Conservation (phyloP, 2,113 vertebrate species). For the Andinoacara biseriatus region DNA sequence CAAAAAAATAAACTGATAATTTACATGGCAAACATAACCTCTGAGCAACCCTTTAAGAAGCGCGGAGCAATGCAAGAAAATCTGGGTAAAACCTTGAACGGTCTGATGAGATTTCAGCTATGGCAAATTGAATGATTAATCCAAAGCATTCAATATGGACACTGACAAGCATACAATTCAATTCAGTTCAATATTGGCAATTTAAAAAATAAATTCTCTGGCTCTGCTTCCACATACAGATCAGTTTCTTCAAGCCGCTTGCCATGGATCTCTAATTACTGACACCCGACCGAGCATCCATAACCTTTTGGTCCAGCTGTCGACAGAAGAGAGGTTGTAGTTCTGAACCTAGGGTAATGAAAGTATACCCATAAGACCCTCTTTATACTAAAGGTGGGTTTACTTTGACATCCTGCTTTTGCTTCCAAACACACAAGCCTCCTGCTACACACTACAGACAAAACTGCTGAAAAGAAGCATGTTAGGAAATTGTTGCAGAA, state of each 20-base stretch:
- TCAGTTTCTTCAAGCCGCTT: conserved; percentile 47
- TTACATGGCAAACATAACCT: conserved; percentile 17
- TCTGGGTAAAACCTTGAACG: conserved; percentile 10
- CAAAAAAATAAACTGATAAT: neutral
- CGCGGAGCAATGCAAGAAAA: conserved; percentile 19
- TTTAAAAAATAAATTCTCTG: conserved; percentile 36
- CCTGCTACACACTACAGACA: neutral
- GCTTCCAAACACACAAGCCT: conserved; percentile 10
- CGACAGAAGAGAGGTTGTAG: conserved; percentile 38
- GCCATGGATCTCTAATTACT: conserved; percentile 64
- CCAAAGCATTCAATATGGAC: conserved; percentile 13
- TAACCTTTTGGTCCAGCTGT: conserved; percentile 63
- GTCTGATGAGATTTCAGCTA: conserved; percentile 50
- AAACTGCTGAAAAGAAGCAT: neutral
- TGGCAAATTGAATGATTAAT: conserved; percentile 43
- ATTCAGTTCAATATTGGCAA: conserved; percentile 22
- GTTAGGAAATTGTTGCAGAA: neutral
- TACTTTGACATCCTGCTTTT: conserved; percentile 36
- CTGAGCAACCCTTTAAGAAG: conserved; percentile 29
- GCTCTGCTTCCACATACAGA: conserved; percentile 30
- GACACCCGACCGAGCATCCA: conserved; percentile 25
- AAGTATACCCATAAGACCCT: conserved; percentile 64
- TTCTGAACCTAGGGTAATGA: conserved; percentile 47
- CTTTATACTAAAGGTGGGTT: conserved; percentile 64
- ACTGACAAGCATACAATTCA: neutral